These are phyloP conservation scores for human DNA, from an alignment of 2,113 vertebrate species.

Conservation along the genomic window DNA sequence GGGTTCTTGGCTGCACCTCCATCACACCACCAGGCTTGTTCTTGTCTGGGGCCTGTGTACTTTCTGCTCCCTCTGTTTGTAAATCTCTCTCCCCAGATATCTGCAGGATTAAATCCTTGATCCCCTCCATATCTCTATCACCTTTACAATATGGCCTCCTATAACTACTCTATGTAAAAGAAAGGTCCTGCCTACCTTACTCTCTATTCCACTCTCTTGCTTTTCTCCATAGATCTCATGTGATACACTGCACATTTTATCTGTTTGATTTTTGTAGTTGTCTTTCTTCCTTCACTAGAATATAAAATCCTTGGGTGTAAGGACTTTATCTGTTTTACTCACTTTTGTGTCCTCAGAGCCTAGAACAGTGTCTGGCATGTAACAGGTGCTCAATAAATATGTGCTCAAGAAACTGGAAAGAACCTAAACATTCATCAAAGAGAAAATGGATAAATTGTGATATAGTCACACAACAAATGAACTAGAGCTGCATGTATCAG, in stretches of 20 bases:
- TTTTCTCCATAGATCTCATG: neutral
- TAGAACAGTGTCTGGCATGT: neutral
- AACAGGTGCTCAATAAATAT: neutral
- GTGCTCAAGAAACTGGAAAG: no score
- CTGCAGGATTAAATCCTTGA: neutral
- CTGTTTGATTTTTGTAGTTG: neutral
- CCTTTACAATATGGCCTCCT: neutral
- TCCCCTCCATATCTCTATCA: neutral
- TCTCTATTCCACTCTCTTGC: neutral
- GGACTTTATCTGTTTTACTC: neutral
- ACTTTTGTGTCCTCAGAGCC: neutral
- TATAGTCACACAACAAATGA: neutral
- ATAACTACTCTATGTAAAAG: neutral
- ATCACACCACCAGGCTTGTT: rapidly evolving
- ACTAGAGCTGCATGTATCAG: neutral
- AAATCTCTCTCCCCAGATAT: neutral
- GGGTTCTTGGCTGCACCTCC: neutral
- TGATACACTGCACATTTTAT: neutral
- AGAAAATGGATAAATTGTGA: neutral
- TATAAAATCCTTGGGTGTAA: neutral
- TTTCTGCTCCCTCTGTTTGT: neutral
- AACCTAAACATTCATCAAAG: neutral
- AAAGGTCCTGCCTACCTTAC: neutral
- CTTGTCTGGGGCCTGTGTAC: no score
- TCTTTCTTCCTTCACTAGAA: neutral